phyloP scores from a whole-genome alignment of 37 sponge, comb jelly and placozoan species.

The Oopsacas minuta region DNA sequence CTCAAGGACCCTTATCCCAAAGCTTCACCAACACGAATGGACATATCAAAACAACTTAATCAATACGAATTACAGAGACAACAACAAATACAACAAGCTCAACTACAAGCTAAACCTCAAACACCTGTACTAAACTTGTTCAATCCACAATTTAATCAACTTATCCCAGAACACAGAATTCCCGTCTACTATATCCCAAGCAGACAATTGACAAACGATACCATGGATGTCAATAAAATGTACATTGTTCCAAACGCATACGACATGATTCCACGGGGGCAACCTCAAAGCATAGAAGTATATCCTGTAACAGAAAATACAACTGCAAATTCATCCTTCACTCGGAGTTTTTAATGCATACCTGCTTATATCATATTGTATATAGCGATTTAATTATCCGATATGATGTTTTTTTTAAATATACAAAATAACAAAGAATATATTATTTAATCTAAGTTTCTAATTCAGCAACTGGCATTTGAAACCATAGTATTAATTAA shows the following conservation, averaged over 20 bases:
- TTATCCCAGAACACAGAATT: not conserved
- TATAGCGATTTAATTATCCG: not conserved
- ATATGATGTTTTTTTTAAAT: not conserved
- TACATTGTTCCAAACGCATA: not conserved
- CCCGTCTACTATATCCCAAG: constrained; percentile 9
- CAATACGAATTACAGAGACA: not conserved
- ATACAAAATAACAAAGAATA: not conserved
- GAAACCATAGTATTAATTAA: not conserved
- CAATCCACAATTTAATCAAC: not conserved
- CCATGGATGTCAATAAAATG: not conserved
- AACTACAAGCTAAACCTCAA: not conserved
- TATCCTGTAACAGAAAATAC: not conserved
- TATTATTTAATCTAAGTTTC: not conserved
- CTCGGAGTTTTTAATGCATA: not conserved
- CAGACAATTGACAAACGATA: not conserved
- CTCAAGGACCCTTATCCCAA: not conserved
- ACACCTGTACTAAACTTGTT: not conserved
- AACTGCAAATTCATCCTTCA: not conserved
- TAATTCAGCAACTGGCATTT: not conserved
- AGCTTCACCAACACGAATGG: not conserved
- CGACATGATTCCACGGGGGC: not conserved
- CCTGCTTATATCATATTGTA: not conserved
- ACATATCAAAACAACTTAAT: constrained; percentile 5
- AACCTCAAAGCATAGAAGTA: not conserved
- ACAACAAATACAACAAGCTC: not conserved